Conservation (phyloP, 2,888 invertebrate genomes). For the Maniola hyperantus region DNA sequence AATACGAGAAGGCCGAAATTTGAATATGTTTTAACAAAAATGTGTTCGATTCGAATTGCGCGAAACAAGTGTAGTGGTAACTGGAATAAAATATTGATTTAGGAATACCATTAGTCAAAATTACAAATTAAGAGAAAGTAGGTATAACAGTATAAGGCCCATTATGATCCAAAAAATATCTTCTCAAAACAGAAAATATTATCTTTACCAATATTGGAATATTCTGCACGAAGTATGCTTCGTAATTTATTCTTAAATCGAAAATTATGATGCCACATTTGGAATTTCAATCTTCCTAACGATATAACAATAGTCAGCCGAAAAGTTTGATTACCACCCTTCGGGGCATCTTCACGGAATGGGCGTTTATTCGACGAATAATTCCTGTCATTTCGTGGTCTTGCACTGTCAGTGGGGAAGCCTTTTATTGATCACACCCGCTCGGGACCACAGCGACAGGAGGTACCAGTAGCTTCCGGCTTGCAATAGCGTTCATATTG, state of each 20-base stretch:
- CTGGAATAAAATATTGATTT: too few species aligned
- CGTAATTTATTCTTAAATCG: slow-evolving; percentile 1
- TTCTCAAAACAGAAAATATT: too few species aligned
- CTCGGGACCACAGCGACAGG: slow-evolving; percentile 15
- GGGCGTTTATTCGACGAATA: slow-evolving; percentile 3
- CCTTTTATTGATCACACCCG: slow-evolving; percentile 20
- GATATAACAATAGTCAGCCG: slow-evolving; percentile 10
- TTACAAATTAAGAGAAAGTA: too few species aligned
- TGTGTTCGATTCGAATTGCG: too few species aligned
- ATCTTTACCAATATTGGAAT: background rate
- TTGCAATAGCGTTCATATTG: slow-evolving; percentile 7
- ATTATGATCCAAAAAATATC: too few species aligned
- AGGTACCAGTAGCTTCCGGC: slow-evolving; percentile 2
- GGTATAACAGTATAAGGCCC: too few species aligned
- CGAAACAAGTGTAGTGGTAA: too few species aligned
- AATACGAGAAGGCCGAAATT: background rate
- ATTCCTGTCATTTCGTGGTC: slow-evolving; percentile 19
- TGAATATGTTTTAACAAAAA: too few species aligned
- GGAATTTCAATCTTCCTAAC: background rate
- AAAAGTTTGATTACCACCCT: slow-evolving; percentile 12
- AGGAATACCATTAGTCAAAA: too few species aligned
- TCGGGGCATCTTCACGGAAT: slow-evolving; percentile 11
- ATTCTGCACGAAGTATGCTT: background rate
- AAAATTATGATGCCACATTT: slow-evolving; percentile 3
- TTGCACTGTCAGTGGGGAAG: slow-evolving; percentile 5